Conservation (phyloP, 2,888 invertebrate genomes). For the Gandaritis pyraliata region DNA sequence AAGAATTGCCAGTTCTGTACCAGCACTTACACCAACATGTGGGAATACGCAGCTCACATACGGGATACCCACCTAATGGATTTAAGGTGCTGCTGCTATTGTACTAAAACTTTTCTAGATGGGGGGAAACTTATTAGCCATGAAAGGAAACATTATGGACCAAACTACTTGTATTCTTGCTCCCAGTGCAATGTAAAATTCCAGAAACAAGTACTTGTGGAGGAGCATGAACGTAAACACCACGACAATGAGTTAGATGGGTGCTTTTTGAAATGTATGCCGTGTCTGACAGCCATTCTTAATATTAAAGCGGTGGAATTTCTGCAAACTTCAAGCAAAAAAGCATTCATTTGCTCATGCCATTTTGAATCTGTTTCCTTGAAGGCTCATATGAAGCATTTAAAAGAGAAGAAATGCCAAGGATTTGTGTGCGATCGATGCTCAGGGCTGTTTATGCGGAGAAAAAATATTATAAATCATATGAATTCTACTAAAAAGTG, state of each 20-base stretch:
- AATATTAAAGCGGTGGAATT: conserved; percentile 52
- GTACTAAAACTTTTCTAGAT: conserved; percentile 57
- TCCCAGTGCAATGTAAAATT: conserved; percentile 58
- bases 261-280: conserved; percentile 48
- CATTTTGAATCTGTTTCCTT: conserved; percentile 39
- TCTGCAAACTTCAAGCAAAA: conserved; percentile 11
- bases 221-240: conserved; percentile 42
- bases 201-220: conserved; percentile 43
- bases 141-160: conserved; percentile 52
- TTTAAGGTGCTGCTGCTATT: conserved; percentile 57
- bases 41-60: conserved; percentile 60
- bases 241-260: conserved; percentile 57
- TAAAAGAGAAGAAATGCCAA: conserved; percentile 47
- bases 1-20: conserved; percentile 59
- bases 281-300: conserved; percentile 56
- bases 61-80: conserved; percentile 54
- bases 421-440: conserved; percentile 57
- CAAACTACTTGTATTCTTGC: conserved; percentile 49
- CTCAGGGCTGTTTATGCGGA: conserved; percentile 49
- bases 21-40: conserved; percentile 44
- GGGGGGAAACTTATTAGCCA: conserved; percentile 45
- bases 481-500: conserved; percentile 34
- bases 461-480: conserved; percentile 48
- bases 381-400: conserved; percentile 54
- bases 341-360: conserved; percentile 52